Base-by-base conservation (phyloP, 2,888 invertebrate species). In the Euzophera pinguis region DNA sequence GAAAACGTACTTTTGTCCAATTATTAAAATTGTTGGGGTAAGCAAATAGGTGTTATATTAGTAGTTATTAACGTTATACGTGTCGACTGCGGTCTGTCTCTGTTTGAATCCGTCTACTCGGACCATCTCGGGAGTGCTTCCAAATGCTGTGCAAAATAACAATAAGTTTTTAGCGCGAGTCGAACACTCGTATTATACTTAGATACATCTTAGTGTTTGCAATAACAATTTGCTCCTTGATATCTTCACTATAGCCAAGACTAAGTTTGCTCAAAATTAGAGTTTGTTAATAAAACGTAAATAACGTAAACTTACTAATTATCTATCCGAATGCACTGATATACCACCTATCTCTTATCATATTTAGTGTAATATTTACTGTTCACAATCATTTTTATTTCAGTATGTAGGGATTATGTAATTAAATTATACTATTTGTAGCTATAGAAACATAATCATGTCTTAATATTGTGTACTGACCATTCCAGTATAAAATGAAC, bases 41-140 rank as follows among this genome's bases (percentile, higher is more conserved):
- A 60, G 54, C 60, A 56, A 67, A 71, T 80, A 81, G 78, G 78
- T 82, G 81, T 78, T 81, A 77, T 78, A 78, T 81, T 78, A 70
- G 80, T 67, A 64, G 58, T 22, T 22, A 22, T 57, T 17, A 27
- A 34, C 17, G 45, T 45, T 27, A 51, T 32, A 22, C 3, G 35
- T 49, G 14, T 39, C 4, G 8, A 50, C 16, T 37, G n/a, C 41
- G 32, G 16, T 51, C 38, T 55, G 53, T 42, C 12, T 47, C 47
- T 43, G 29, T 35, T 55, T 51, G 47, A 16, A 52, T 50, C 42
- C 50, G 41, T 55, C 45, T 9, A 51, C 50, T 53, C 37, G 47
- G 47, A 56, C 56, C 48, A 55, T 58, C 56, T 63, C 57, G 57
- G 61, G 58, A 58, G 73, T 70, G 71, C 72, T 75, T 76, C 71